phyloP scores from a whole-genome alignment of 2,797 vertebrate genomes.

The Chanos chanos region DNA sequence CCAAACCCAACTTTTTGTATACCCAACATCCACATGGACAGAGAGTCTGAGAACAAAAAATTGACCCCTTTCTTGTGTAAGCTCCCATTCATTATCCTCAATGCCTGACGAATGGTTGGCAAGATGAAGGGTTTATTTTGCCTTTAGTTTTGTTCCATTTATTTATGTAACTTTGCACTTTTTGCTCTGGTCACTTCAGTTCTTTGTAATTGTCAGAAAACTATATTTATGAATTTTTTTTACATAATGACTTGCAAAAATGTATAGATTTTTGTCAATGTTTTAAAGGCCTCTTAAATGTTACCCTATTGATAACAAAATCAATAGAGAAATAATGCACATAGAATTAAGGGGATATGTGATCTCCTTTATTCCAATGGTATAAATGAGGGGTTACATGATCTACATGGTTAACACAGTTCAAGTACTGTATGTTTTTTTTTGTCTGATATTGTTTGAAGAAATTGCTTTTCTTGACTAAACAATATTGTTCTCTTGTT shows the following conservation, averaged over 20 bases:
- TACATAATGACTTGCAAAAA: conserved; percentile 79
- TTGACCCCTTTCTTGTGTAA: conserved; percentile 4
- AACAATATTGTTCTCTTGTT: too few relatives aligned
- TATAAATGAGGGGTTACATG: conserved; percentile 11
- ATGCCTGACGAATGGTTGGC: conserved; percentile 24
- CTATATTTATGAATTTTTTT: conserved; percentile 78
- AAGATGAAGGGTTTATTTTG: conserved; percentile 2
- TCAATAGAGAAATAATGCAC: conserved; percentile 36
- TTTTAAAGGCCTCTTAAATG: conserved; percentile 34
- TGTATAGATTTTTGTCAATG: conserved; percentile 60
- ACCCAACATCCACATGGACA: too few relatives aligned
- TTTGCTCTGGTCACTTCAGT: conserved; percentile 80
- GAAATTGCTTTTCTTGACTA: conserved; percentile 17
- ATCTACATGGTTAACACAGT: conserved; percentile 20
- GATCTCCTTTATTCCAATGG: conserved; percentile 15
- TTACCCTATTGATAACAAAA: conserved; percentile 26
- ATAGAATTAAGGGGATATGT: conserved; percentile 6
- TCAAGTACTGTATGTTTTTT: conserved; percentile 29
- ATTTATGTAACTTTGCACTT: conserved; percentile 82
- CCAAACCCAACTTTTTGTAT: too few relatives aligned
- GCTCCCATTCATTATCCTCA: conserved; percentile 13
- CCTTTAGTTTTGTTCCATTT: conserved; percentile 53
- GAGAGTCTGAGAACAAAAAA: conserved; percentile 13
- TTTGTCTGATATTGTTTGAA: conserved; percentile 26
- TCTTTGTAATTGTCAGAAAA: conserved; percentile 79